Percentiles rank a stretch among this genome's conserved stretches.
phyloP scores from a whole-genome alignment of 2,888 invertebrate genomes.

The Osmoderma eremita region DNA sequence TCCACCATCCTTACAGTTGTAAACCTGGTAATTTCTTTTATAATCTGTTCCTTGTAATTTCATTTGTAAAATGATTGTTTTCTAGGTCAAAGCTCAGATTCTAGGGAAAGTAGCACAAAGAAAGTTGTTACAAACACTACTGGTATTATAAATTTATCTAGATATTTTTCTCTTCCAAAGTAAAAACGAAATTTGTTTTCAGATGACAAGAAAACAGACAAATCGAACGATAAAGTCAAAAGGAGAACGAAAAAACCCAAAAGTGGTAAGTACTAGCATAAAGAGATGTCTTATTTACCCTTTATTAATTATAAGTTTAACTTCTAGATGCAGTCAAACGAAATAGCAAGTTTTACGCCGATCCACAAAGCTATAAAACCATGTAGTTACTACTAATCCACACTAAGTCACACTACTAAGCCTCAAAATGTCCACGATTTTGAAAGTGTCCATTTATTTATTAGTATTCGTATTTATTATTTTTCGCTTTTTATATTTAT shows the following conservation, averaged over 20 bases:
- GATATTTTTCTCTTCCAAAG: background rate
- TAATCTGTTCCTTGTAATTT: background rate
- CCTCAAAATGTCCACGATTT: background rate
- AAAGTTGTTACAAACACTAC: background rate
- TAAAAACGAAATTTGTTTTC: background rate
- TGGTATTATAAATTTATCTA: background rate
- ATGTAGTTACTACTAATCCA: no score
- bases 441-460: background rate
- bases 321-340: slow-evolving; percentile 15
- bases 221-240: background rate
- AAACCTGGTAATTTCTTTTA: background rate
- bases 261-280: slow-evolving; percentile 16
- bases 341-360: slow-evolving; percentile 24
- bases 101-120: slow-evolving; percentile 29
- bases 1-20: background rate
- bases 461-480: slow-evolving; percentile 26
- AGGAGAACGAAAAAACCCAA: slow-evolving; percentile 5
- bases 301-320: background rate
- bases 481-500: slow-evolving; percentile 30
- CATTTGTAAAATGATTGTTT: background rate
- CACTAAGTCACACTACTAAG: no score
- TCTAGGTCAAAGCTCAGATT: slow-evolving; percentile 12
- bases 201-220: slow-evolving; percentile 12
- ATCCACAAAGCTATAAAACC: slow-evolving; percentile 14
- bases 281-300: no score